These are phyloP conservation scores for Meghimatium bilineatum DNA, from an alignment of 2,888 invertebrate species.

Conservation along the genomic window DNA sequence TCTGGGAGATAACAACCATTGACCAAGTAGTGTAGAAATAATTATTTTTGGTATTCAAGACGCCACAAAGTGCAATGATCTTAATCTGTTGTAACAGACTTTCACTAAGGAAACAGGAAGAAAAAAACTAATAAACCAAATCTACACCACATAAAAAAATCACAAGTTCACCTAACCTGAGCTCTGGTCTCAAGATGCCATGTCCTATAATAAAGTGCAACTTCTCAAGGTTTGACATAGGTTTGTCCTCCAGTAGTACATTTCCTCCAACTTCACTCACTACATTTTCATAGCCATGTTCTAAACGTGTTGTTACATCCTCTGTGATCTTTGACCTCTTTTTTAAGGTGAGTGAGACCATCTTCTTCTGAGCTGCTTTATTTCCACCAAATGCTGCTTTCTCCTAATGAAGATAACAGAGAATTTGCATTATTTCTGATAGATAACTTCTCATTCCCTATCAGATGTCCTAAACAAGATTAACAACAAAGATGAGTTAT, in stretches of 20 bases:
- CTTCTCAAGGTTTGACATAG: constrained; percentile 98
- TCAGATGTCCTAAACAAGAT: too few species aligned
- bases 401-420: constrained; percentile 57
- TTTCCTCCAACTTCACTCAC: constrained; percentile 80
- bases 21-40: too few species aligned
- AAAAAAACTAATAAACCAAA: background rate
- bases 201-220: constrained; percentile 97
- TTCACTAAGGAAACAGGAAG: too few species aligned
- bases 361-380: constrained; percentile 85
- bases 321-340: constrained; percentile 97
- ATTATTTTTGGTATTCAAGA: too few species aligned
- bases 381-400: constrained; percentile 56
- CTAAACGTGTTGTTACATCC: constrained; percentile 90
- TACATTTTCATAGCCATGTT: constrained; percentile 85
- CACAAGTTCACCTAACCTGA: constrained; percentile 84
- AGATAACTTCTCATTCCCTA: too few species aligned
- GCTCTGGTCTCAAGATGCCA: constrained; percentile 95
- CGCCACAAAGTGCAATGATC: too few species aligned
- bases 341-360: constrained; percentile 96
- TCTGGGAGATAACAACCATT: too few species aligned
- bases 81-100: background rate
- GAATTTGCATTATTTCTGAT: too few species aligned
- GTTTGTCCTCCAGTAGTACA: constrained; percentile 96
- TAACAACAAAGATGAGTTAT: too few species aligned
- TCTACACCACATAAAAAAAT: background rate